Evolutionary conservation across 2,888 invertebrate species (phyloP).

Genomic region (Orthosia gothica): DNA sequence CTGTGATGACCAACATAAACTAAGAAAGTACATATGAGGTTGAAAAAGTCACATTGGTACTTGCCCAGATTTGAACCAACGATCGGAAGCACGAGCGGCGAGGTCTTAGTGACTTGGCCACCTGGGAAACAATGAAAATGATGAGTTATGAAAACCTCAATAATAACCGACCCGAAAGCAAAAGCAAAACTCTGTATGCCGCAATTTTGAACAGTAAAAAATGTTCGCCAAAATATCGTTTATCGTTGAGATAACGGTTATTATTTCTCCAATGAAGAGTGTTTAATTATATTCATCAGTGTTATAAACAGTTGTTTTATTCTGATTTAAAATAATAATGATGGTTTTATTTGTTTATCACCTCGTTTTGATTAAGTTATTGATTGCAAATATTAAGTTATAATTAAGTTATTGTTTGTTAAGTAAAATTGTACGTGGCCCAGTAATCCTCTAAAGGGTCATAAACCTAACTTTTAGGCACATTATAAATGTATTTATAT

Average conservation of each 20-base stretch:
- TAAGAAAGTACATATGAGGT: too few species aligned
- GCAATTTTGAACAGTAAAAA: background rate
- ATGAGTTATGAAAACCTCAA: background rate
- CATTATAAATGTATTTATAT: constrained; percentile 51
- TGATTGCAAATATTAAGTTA: too few species aligned
- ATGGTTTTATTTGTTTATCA: constrained; percentile 2
- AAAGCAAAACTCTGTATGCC: too few species aligned
- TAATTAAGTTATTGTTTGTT: too few species aligned
- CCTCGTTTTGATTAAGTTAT: constrained; percentile 38
- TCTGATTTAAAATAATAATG: constrained; percentile 15
- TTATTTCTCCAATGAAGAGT: background rate
- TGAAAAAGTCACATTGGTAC: too few species aligned
- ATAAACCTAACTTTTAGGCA: constrained; percentile 48
- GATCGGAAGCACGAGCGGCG: too few species aligned
- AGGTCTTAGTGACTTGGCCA: too few species aligned
- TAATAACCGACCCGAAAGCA: background rate
- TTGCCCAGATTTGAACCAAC: too few species aligned
- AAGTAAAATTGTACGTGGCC: constrained; percentile 40
- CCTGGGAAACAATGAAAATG: background rate
- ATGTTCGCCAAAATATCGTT: background rate
- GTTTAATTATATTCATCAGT: background rate
- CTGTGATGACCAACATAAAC: too few species aligned
- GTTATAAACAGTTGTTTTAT: constrained; percentile 1
- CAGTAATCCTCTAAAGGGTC: constrained; percentile 29
- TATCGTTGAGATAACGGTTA: background rate